These are phyloP conservation scores for Deilephila elpenor DNA, from an alignment of 2,888 invertebrate species.

Conservation along the genomic window DNA sequence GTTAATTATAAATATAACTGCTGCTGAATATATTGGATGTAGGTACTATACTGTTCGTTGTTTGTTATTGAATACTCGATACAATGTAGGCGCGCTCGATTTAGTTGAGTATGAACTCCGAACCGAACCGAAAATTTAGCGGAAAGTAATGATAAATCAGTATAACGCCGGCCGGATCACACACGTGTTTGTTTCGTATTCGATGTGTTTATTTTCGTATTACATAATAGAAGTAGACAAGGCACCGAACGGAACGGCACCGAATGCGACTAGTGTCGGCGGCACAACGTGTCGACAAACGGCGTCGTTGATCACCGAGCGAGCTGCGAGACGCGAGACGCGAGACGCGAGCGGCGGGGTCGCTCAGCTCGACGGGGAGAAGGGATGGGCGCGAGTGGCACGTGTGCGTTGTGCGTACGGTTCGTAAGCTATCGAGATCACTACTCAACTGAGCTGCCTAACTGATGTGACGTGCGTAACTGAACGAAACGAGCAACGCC, in stretches of 20 bases:
- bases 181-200: constrained; percentile 70
- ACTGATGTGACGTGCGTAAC: constrained; percentile 70
- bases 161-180: constrained; percentile 53
- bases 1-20: constrained; percentile 5
- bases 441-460: constrained; percentile 67
- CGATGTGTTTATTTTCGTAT: constrained; percentile 68
- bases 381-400: constrained; percentile 66
- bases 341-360: constrained; percentile 53
- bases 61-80: constrained; percentile 2
- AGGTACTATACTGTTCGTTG: constrained; percentile 11
- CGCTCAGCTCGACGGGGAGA: constrained; percentile 56
- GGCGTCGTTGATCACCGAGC: constrained; percentile 45
- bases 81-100: neutral
- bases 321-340: constrained; percentile 7
- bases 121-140: constrained; percentile 29
- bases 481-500: constrained; percentile 46
- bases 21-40: neutral
- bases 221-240: constrained; percentile 65
- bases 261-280: constrained; percentile 44
- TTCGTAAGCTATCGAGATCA: constrained; percentile 72
- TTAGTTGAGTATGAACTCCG: neutral
- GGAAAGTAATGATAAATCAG: constrained; percentile 26
- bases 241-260: constrained; percentile 46
- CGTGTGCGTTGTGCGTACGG: constrained; percentile 73
- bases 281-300: constrained; percentile 37